These are phyloP conservation scores for Chionis minor DNA, from an alignment of 2,113 vertebrate genomes.

Conservation along the genomic window DNA sequence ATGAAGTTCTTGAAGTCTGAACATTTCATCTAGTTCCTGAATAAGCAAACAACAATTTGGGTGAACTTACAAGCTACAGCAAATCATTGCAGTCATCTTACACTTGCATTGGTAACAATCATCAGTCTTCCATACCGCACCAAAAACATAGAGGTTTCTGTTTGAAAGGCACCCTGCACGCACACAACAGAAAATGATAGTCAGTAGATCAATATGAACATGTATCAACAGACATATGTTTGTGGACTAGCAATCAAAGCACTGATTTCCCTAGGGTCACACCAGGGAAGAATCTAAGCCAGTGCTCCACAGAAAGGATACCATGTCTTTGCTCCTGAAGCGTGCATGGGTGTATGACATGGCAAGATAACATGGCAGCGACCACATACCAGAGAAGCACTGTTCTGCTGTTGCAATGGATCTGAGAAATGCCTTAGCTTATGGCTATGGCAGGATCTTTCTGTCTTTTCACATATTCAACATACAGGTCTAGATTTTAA, in stretches of 20 bases:
- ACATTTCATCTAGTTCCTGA: neutral
- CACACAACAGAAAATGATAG: neutral
- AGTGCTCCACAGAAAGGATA: neutral
- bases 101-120: conserved; percentile 62
- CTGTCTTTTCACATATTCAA: neutral
- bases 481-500: neutral
- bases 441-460: neutral
- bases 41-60: neutral
- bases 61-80: conserved; percentile 65
- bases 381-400: rapidly evolving
- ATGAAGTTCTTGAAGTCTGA: neutral
- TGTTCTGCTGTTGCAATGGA: neutral
- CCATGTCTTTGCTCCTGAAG: neutral
- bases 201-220: neutral
- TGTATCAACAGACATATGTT: neutral
- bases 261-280: neutral
- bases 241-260: neutral
- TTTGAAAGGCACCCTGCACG: conserved; percentile 50
- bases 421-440: neutral
- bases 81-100: conserved; percentile 48
- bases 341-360: rapidly evolving
- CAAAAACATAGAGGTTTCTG: conserved; percentile 60
- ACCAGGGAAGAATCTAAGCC: neutral
- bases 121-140: conserved; percentile 53
- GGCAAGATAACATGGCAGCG: neutral